Base-by-base conservation (phyloP, 2,113 vertebrate species). In the Cynoglossus semilaevis region DNA sequence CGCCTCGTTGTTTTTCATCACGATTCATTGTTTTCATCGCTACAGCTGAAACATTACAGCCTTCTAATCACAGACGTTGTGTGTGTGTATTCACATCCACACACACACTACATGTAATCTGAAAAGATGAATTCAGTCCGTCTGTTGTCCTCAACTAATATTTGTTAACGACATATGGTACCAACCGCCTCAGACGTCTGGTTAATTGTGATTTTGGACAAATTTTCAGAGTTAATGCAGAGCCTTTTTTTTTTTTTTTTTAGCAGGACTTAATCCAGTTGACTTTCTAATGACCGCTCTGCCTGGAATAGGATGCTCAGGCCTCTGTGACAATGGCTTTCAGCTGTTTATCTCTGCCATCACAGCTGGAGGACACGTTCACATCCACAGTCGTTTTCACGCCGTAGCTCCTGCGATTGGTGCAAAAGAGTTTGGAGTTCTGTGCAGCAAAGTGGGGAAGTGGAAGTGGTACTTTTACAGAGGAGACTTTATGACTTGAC, bases 161-260 rank as follows among this genome's bases (percentile, higher is more conserved):
- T 88, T 85, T 84, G 79, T 71, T 88, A 87, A 86, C 86, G 73
- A 80, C 83, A 82, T 83, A 86, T 87, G 86, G 84, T 88, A 69
- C 3, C 19, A 58, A 70, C 64, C n/a, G 76, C 58, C 64, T 79
- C 79, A 34, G 55, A 74, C 70, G 75, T 84, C 75, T 65, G 68
- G 82, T 70, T 89, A 85, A 89, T 87, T 86, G 84, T 57, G 65
- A 86, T 76, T 83, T 76, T 85, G 65, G 86, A 86, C 81, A 75
- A 76, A 74, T 81, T 85, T 83, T 84, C 84, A 79, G 71, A 86
- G 12, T n/a, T n/a, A n/a, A n/a, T n/a, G 73, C 72, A 81, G 79
- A 74, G 68, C 45, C 66, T 60, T 48, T 36, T 57, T 63, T 63
- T 80, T 81, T 77, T 69, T 43, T 67, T 29, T 29, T 29, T 29